Base-by-base conservation (phyloP, 2,797 vertebrate species). In the Darevskia nairensis region DNA sequence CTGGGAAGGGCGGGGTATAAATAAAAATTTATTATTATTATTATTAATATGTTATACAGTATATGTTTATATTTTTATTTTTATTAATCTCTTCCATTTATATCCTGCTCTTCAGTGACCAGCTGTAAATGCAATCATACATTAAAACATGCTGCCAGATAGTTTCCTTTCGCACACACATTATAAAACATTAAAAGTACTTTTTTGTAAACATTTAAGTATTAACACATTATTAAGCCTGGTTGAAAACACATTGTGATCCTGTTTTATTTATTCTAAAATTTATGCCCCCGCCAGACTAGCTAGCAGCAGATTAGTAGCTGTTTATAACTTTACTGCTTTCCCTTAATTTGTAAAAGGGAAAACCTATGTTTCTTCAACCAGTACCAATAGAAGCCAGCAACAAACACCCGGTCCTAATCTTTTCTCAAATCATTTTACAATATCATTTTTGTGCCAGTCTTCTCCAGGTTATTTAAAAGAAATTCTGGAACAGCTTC, bases 401-500 rank as follows among this genome's bases (percentile, higher is more conserved):
- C 32, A 80, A 39, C 41, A 61, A 61, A 78, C 44, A 61, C 27
- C 35, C 76, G 25, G 2, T 80, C 46, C 2, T 83, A 7, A 71
- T 55, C 13, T 79, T 35, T 74, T 8, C 0, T 50, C 84, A 90
- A 90, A 92, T 50, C 50, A 69, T 69, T 0, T 17, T 86, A 39
- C 92, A 69, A 76, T 91, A 91, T 88, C 3, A 6, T 85, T 83
- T 79, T 83, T 88, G 0, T 29, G 0, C 72, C 94, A 99, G 99
- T 97, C 97, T 93, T 96, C 97, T 90, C 97, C 98, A 87, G 95
- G 96, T 93, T 98, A 98, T 94, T 95, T 99, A 95, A 99, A 98
- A 93, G 99, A 99, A 87, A 96, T 98, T 88, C 96, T 99, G 2
- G 99, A 99, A 88, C 98, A 99, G 96, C 98, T 99, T 82, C 98